A percentile compares a stretch with the other conserved stretches of the same genome.
phyloP scores from a whole-genome alignment of 2,797 vertebrate species.

The Macroramphosus scolopax region DNA sequence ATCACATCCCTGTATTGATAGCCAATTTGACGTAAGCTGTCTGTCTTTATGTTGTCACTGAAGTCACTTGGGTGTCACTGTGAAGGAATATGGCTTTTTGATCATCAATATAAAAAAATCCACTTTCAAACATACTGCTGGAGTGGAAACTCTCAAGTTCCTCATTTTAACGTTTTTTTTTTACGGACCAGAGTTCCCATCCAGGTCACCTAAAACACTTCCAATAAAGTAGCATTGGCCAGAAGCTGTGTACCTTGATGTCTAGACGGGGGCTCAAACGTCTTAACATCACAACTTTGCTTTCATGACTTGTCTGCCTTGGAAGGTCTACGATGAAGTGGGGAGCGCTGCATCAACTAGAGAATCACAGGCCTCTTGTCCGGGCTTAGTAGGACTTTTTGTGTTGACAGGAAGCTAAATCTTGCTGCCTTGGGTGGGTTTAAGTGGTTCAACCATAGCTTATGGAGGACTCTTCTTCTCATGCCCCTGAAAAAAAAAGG shows the following conservation, averaged over 20 bases:
- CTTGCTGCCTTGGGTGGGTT: conserved; percentile 19
- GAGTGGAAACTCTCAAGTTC: conserved; percentile 45
- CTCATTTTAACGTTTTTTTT: conserved; percentile 36
- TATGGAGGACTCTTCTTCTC: conserved; percentile 37
- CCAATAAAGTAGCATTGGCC: conserved; percentile 25
- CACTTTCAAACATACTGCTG: conserved; percentile 38
- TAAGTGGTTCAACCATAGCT: conserved; percentile 61
- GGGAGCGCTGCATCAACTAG: conserved; percentile 11
- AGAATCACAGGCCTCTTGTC: conserved; percentile 11
- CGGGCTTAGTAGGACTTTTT: conserved; percentile 8
- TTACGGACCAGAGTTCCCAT: not conserved
- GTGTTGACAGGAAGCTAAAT: conserved; percentile 26
- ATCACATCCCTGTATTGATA: conserved; percentile 13
- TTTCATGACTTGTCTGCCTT: not conserved
- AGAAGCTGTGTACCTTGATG: conserved; percentile 33
- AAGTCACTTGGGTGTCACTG: conserved; percentile 59
- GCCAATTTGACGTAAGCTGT: conserved; percentile 41
- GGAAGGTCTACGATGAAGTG: conserved; percentile 29
- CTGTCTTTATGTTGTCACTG: conserved; percentile 30
- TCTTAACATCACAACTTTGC: no score
- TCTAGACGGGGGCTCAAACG: conserved; percentile 21
- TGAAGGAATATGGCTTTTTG: conserved; percentile 55
- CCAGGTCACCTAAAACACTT: conserved; percentile 12
- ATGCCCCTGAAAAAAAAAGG: conserved; percentile 31
- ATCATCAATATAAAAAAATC: conserved; percentile 43